phyloP scores from a whole-genome alignment of 2,888 invertebrate genomes.

The Nephrotoma flavescens region DNA sequence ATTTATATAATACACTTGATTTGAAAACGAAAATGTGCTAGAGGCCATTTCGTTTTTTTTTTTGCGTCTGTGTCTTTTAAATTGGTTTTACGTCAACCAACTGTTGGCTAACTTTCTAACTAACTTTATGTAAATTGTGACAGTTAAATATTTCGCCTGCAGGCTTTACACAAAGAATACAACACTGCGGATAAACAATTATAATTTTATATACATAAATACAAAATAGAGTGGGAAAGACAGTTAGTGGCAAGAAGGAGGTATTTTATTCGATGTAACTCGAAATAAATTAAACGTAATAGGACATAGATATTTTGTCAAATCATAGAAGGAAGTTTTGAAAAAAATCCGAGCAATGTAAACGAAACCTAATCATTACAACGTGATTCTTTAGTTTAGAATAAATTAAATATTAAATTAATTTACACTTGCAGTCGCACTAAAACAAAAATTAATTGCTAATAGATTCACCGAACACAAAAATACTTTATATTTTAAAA shows the following conservation, averaged over 20 bases:
- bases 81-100: not conserved
- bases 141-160: not conserved
- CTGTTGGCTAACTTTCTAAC: not conserved
- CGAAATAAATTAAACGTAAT: no score
- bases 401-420: no score
- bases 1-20: no score
- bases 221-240: no score
- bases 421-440: no score
- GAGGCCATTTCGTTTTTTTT: not conserved
- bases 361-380: no score
- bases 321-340: no score
- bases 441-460: not conserved
- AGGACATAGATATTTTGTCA: no score
- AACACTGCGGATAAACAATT: not conserved
- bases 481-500: not conserved
- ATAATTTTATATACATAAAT: not conserved
- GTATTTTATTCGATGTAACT: no score
- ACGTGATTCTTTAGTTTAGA: no score
- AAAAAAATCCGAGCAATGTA: no score
- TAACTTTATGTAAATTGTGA: not conserved
- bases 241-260: no score
- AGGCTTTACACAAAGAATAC: not conserved
- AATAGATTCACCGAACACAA: not conserved
- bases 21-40: not conserved
- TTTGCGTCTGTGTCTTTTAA: not conserved